These are phyloP conservation scores for Mionectes macconnelli DNA, from an alignment of 2,113 vertebrate genomes.

Conservation along the genomic window DNA sequence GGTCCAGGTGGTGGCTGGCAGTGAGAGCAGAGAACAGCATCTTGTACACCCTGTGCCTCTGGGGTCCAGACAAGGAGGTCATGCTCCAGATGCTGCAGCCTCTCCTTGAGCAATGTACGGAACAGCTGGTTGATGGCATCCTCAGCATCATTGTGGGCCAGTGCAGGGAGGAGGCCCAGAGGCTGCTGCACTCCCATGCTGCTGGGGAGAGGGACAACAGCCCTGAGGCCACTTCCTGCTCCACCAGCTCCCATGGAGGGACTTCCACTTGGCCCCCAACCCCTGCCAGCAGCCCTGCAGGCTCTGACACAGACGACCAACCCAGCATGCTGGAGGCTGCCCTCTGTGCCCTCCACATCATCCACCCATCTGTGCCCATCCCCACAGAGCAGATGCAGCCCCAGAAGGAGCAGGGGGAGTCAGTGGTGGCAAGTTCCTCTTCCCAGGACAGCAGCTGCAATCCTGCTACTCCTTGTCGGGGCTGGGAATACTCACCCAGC, in stretches of 20 bases:
- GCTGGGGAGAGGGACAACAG: background rate
- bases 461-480: background rate
- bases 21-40: background rate
- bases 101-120: background rate
- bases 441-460: background rate
- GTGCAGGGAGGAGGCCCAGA: background rate
- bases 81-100: background rate
- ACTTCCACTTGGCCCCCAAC: background rate
- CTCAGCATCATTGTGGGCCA: background rate
- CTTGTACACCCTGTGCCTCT: background rate
- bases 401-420: background rate
- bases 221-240: background rate
- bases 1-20: background rate
- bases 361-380: background rate
- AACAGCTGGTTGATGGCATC: background rate
- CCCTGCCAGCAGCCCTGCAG: background rate
- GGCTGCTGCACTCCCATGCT: background rate
- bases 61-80: background rate
- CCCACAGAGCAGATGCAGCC: background rate
- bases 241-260: background rate
- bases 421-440: background rate
- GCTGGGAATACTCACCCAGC: rapidly evolving
- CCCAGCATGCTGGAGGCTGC: background rate
- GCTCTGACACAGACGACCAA: background rate
- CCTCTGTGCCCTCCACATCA: background rate